Evolutionary conservation across 1,140 invertebrate genomes (phyloP).

Genomic region (silkworm (Bombyx mori)): ASM3026992v2 NC_085130.1:5687501-5688000

Average conservation of each 20-base stretch:
- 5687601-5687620: no score
- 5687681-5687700: constrained; percentile 45
- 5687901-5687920: constrained; percentile 73
- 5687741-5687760: constrained; percentile 35
- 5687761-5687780: constrained; percentile 50
- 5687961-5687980: constrained; percentile 32
- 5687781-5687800: constrained; percentile 51
- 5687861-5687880: constrained; percentile 64
- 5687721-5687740: constrained; percentile 36
- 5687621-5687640: no score
- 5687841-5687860: constrained; percentile 54
- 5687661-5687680: constrained; percentile 53
- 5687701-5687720: constrained; percentile 51
- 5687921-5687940: constrained; percentile 72
- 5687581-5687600: no score
- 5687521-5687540: no score
- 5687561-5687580: no score
- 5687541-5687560: no score
- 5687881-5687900: constrained; percentile 74
- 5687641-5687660: constrained; percentile 25
- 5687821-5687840: constrained; percentile 59
- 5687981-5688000: constrained; percentile 5
- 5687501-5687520: no score
- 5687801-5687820: constrained; percentile 49
- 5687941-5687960: constrained; percentile 71